A percentile compares a stretch with the other conserved stretches of the same genome.
Conservation (phyloP, 2,888 invertebrate genomes). For the Deroplatys truncata region DNA sequence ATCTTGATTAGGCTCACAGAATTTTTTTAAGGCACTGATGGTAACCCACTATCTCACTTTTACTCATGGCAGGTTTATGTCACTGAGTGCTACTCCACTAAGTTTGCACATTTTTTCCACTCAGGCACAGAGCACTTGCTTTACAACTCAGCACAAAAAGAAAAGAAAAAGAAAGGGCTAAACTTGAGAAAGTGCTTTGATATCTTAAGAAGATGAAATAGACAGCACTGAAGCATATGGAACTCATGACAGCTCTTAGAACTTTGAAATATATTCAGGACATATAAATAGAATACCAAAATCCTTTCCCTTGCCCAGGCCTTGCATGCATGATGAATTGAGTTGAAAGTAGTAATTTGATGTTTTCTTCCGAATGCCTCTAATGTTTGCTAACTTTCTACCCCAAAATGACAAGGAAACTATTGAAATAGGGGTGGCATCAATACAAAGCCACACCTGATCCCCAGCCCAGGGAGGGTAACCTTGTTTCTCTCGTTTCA, state of each 20-base stretch:
- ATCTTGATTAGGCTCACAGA: neutral
- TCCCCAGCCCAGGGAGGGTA: constrained; percentile 23
- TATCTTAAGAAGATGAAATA: neutral
- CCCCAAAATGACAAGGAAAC: neutral
- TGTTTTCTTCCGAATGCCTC: neutral
- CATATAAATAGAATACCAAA: neutral
- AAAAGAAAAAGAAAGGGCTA: neutral
- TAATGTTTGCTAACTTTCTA: neutral
- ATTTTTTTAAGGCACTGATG: neutral
- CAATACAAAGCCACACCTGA: neutral
- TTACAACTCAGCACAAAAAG: neutral
- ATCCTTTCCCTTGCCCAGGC: neutral
- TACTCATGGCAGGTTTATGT: neutral
- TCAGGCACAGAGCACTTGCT: neutral
- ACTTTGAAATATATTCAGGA: neutral
- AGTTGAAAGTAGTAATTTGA: neutral
- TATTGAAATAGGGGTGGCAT: neutral
- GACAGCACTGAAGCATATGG: neutral
- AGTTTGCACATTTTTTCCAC: neutral
- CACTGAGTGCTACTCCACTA: neutral
- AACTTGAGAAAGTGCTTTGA: neutral
- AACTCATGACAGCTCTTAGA: neutral
- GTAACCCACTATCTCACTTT: neutral
- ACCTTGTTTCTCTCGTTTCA: constrained; percentile 42
- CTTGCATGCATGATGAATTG: neutral